Evolutionary conservation across 2,113 vertebrate genomes (phyloP).

Genomic region (Ciconia boyciana): DNA sequence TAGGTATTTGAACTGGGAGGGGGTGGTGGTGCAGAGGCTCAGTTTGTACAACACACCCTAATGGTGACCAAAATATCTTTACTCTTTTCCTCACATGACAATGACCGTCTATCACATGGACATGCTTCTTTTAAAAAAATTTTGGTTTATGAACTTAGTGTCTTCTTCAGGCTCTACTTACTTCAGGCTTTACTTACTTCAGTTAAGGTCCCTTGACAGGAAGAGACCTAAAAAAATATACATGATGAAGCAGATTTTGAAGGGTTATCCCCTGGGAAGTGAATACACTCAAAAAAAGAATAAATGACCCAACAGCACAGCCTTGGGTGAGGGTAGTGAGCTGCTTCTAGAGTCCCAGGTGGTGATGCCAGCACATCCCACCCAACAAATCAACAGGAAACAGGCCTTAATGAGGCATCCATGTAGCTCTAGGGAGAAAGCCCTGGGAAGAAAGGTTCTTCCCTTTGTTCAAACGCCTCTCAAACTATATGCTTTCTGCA

Average conservation of each 20-base stretch:
- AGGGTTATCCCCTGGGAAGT: background rate
- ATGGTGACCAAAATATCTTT: background rate
- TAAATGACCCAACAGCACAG: background rate
- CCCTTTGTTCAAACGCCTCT: background rate
- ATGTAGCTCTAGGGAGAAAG: background rate
- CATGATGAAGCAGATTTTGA: background rate
- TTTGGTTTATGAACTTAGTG: background rate
- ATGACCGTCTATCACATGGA: background rate
- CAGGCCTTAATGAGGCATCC: background rate
- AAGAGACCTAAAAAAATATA: background rate
- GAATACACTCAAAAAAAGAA: background rate
- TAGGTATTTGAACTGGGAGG: background rate
- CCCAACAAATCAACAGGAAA: background rate
- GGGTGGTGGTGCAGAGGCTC: background rate
- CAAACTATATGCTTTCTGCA: background rate
- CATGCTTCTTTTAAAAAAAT: background rate
- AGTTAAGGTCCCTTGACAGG: background rate
- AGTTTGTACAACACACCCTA: background rate
- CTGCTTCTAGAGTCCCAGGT: background rate
- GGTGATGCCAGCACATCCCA: background rate
- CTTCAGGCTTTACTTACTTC: background rate
- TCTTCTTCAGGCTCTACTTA: background rate
- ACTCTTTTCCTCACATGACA: background rate
- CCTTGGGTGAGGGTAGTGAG: background rate
- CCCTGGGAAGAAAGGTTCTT: background rate